Evolutionary conservation across 2,888 invertebrate genomes (phyloP).

Genomic region (Panzeria rudis): DNA sequence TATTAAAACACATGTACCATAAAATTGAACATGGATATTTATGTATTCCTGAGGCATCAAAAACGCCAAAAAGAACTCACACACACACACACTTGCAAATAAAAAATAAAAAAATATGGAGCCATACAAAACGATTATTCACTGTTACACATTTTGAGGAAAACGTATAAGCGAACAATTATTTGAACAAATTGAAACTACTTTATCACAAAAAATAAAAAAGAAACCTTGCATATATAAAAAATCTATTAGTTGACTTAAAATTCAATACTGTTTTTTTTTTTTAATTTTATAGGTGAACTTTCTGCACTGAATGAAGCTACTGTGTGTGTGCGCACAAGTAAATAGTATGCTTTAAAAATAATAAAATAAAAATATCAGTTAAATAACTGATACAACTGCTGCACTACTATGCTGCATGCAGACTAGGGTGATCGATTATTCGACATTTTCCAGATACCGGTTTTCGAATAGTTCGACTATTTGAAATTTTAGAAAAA

Average conservation of each 20-base stretch:
- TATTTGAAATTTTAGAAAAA: too few species aligned
- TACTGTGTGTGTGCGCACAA: not conserved
- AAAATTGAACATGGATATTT: conserved; percentile 26
- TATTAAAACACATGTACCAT: not conserved
- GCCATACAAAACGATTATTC: conserved; percentile 36
- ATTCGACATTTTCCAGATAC: too few species aligned
- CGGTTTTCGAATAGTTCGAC: too few species aligned
- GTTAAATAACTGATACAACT: conserved; percentile 56
- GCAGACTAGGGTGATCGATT: too few species aligned
- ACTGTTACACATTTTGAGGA: conserved; percentile 32
- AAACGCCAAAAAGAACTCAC: conserved; percentile 38
- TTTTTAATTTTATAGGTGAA: conserved; percentile 43
- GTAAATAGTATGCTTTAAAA: not conserved
- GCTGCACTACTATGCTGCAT: conserved; percentile 18
- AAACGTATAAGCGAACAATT: not conserved
- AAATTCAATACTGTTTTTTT: not conserved
- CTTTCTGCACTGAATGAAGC: conserved; percentile 1
- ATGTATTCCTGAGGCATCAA: conserved; percentile 56
- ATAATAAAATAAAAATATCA: conserved; percentile 35
- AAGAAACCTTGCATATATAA: conserved; percentile 32
- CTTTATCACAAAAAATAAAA: conserved; percentile 11
- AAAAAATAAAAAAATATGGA: conserved; percentile 23
- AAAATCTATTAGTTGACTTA: conserved; percentile 29
- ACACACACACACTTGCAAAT: not conserved
- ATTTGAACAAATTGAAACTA: conserved; percentile 18